Evolutionary conservation across 2,888 invertebrate species (phyloP), one percentile per base, ranked within the genome.

Genomic region (Vandiemenella viatica): DNA sequence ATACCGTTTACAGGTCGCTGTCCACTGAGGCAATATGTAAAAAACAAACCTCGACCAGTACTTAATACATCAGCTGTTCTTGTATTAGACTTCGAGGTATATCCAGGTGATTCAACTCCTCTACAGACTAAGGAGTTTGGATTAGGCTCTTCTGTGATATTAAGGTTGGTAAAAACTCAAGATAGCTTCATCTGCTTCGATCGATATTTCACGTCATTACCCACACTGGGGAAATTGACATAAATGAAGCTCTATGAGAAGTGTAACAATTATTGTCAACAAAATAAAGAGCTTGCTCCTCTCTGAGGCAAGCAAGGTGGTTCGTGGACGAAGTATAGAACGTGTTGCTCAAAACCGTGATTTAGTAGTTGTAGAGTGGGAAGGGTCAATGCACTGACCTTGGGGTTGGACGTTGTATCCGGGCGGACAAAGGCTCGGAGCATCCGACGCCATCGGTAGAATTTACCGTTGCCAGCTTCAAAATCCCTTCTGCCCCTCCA

Each of bases 31-130:
- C 7, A 5, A 15, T 32, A n/a, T 7, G 32, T 32, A 15, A 32
- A 5, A 49, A 59, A 58, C 49, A 62, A 61, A 51, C 63, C 61
- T 15, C 52, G 59, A 16, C 59, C 61, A 19, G 60, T 64, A 6
- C 48, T 60, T 5, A 61, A 64, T 13, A 53, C 56, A 6, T n/a
- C 38, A 15, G 26, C 20, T 44, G 56, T 56, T 17, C 48, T 55
- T 15, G 49, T 55, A 41, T 19, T 58, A 5, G 57, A 59, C 49
- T 61, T 60, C 46, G 57, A 58, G 52, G 50, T 59, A 8, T 61
- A 59, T 50, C 55, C 58, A 46, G 60, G 59, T 5, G 38, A 45
- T 13, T 53, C 51, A 17, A 56, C 56, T 1, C 49, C 50, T 41
- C 43, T 46, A 32, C 13, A 32, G 32, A 15, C 7, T 4, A 7